Base-by-base conservation (phyloP, 2,113 vertebrate genomes). In the Lycaon pictus region DNA sequence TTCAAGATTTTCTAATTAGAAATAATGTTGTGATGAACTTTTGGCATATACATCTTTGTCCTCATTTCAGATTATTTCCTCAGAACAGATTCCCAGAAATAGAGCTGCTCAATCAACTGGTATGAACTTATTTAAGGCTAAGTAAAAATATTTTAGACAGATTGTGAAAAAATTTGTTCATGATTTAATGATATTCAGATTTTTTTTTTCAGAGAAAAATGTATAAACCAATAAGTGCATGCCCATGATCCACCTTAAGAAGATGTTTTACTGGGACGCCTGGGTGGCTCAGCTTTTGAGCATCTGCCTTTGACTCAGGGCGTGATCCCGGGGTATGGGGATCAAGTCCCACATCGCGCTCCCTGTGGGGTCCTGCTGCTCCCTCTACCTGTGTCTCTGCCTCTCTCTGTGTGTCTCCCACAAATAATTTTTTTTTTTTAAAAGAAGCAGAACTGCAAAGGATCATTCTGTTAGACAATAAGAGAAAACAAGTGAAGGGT, bases 131-230 rank as follows among this genome's bases (percentile, higher is more conserved):
- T 88, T 90, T 90, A 90, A 97, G 48, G 55, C 51, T 48, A 97
- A 90, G 10, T 81, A 63, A 95, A 87, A 79, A 62, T 67, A 84
- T 67, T 81, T 86, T 91, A 79, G 83, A 74, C 80, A 67, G 67
- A 65, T 60, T 84, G 53, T 92, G 80, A 55, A 92, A 93, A 25
- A 97, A 43, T 56, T 74, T 72, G 53, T 74, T 96, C 81, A 93
- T 82, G 88, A 91, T 93, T 96, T 92, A 84, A 97, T 76, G 72
- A 23, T 88, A 91, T 77, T 35, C 53, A 81, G 48, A 65, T 86
- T 92, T 92, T 84, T 86, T 92, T 92, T 84, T 56, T 69, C n/a
- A 88, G 35, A 71, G 48, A 53, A 82, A 76, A 80, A 94, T 71
- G 4, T 77, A 62, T 55, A 92, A 93, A 69, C 32, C 83, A 79